phyloP scores from a whole-genome alignment of 2,797 vertebrate species.

The Astyanax mexicanus region DNA sequence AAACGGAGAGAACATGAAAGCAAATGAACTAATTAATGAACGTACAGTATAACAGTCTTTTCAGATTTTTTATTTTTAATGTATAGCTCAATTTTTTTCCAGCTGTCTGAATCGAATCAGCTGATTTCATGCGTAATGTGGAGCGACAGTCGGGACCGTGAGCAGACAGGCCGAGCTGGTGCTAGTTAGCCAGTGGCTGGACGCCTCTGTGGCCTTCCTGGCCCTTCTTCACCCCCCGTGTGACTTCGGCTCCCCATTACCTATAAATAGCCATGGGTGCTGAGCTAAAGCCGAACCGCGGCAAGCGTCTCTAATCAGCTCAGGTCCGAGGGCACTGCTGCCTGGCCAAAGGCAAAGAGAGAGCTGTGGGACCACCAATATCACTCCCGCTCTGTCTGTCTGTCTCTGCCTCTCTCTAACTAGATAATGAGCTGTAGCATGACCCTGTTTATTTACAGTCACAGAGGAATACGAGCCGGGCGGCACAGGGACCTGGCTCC shows the following conservation, averaged over 20 bases:
- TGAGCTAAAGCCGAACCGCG: constrained; percentile 45
- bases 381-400: constrained; percentile 51
- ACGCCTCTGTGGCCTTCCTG: constrained; percentile 14
- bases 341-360: constrained; percentile 73
- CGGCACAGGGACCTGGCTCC: not conserved
- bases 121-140: not conserved
- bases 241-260: constrained; percentile 38
- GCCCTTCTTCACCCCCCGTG: constrained; percentile 34
- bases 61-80: too few species aligned
- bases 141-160: not conserved
- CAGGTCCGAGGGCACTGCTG: constrained; percentile 77
- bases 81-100: not conserved
- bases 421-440: constrained; percentile 47
- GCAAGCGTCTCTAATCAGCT: constrained; percentile 75
- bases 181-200: constrained; percentile 1
- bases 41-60: too few species aligned
- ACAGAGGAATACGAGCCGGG: constrained; percentile 20
- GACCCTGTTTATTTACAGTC: constrained; percentile 52
- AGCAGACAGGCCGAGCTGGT: not conserved
- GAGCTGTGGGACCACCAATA: constrained; percentile 74
- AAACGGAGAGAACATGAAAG: too few species aligned
- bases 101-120: not conserved
- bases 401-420: constrained; percentile 63
- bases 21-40: too few species aligned
- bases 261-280: constrained; percentile 57